These are phyloP conservation scores for Chlorops oryzae DNA, from an alignment of 1,140 invertebrate genomes.

Conservation along the genomic window DNA sequence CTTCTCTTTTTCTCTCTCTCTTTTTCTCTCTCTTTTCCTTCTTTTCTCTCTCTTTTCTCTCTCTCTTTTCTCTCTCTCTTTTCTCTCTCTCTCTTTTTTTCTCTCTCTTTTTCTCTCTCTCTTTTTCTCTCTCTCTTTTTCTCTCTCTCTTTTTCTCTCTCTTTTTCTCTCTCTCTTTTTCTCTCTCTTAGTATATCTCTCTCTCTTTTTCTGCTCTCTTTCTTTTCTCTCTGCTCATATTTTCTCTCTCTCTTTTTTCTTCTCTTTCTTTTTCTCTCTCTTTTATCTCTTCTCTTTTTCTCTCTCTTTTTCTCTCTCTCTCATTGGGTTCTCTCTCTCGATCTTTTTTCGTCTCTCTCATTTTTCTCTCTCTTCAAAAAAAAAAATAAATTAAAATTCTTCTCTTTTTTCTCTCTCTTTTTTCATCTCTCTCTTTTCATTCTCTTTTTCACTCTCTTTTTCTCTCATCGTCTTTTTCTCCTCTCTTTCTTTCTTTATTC, in stretches of 20 bases:
- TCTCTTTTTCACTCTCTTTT: background rate
- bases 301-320: background rate
- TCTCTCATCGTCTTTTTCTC: background rate
- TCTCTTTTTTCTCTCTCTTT: background rate
- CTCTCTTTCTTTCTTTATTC: background rate
- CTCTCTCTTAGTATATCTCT: background rate
- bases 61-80: background rate
- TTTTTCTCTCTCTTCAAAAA: background rate
- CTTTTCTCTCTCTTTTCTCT: background rate
- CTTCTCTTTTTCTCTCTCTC: background rate
- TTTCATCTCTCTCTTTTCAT: background rate
- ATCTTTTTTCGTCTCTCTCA: background rate
- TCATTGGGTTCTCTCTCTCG: too few relatives aligned
- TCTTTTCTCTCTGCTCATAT: background rate
- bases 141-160: background rate
- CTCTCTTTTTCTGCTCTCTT: background rate
- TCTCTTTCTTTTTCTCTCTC: background rate
- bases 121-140: background rate
- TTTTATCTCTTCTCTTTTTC: background rate
- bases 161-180: background rate
- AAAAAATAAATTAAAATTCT: too few relatives aligned
- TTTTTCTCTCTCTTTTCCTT: background rate
- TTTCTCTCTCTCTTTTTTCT: background rate
- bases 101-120: background rate
- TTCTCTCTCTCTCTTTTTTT: background rate